Conservation (phyloP, 2,797 vertebrate genomes). For the Hoplostethus mediterraneus region DNA sequence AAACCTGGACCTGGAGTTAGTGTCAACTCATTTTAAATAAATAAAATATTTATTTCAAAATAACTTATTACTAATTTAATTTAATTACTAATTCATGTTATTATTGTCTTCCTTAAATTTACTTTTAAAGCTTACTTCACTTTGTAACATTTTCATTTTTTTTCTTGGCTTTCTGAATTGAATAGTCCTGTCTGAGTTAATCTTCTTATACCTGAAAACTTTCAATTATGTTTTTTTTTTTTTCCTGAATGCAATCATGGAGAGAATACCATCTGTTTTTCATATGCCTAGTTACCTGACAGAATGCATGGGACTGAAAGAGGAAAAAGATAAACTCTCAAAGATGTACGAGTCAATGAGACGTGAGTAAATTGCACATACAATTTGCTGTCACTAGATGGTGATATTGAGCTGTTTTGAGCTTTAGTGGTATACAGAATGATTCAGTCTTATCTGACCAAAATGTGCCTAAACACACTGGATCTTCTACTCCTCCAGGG, state of each 20-base stretch:
- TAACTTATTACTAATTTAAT: neutral
- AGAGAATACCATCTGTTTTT: neutral
- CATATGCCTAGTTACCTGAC: slow-evolving; percentile 88
- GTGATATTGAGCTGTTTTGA: slow-evolving; percentile 22
- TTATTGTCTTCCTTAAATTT: neutral
- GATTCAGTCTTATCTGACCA: fast-evolving
- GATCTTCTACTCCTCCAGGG: slow-evolving; percentile 72
- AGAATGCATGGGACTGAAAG: slow-evolving; percentile 90
- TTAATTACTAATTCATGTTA: too few relatives aligned
- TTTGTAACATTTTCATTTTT: neutral
- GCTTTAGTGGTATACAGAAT: too few relatives aligned
- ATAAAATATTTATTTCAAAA: neutral
- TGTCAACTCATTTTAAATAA: neutral
- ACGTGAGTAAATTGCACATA: slow-evolving; percentile 86
- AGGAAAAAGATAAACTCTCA: slow-evolving; percentile 84
- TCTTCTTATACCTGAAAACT: too few relatives aligned
- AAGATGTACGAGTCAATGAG: slow-evolving; percentile 93
- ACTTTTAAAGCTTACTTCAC: neutral
- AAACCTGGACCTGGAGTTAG: neutral
- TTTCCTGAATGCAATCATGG: neutral
- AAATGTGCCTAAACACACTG: neutral
- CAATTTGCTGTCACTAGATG: slow-evolving; percentile 60
- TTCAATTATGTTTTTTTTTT: neutral
- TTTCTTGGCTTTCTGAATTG: too few relatives aligned
- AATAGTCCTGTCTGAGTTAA: too few relatives aligned